phyloP scores from a whole-genome alignment of 2,113 vertebrate genomes.

The Prunella himalayana region DNA sequence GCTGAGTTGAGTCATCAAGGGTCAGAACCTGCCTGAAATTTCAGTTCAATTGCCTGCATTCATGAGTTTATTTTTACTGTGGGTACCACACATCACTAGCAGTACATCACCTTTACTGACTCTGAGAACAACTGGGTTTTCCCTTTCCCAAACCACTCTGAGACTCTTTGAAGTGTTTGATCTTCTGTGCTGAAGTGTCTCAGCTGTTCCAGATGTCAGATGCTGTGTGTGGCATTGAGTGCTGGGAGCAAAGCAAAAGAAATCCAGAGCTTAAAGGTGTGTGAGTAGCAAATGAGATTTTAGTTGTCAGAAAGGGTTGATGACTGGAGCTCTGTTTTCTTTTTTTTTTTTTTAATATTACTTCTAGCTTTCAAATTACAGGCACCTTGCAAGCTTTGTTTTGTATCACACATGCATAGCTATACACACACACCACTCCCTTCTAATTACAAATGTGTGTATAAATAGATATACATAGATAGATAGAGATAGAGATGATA shows the following conservation, averaged over 20 bases:
- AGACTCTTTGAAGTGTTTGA: neutral
- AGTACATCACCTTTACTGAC: neutral
- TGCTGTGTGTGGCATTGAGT: neutral
- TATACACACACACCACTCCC: neutral
- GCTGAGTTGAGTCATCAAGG: neutral
- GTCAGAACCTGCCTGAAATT: neutral
- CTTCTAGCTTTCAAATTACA: neutral
- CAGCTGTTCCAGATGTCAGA: neutral
- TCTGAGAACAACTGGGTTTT: neutral
- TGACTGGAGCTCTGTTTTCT: neutral
- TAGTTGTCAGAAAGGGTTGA: neutral
- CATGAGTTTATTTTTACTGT: neutral
- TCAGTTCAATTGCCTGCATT: neutral
- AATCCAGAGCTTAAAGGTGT: neutral
- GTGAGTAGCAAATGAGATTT: neutral
- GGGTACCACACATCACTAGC: neutral
- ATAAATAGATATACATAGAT: too few species aligned
- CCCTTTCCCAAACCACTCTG: neutral
- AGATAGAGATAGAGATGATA: too few species aligned
- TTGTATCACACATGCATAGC: neutral
- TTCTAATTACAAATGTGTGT: neutral
- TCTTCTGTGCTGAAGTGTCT: neutral
- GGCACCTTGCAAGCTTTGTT: neutral
- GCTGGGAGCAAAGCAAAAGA: neutral
- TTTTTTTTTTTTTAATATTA: neutral